Conservation (phyloP, 2,113 vertebrate species). For the Dicaeum eximium region DNA sequence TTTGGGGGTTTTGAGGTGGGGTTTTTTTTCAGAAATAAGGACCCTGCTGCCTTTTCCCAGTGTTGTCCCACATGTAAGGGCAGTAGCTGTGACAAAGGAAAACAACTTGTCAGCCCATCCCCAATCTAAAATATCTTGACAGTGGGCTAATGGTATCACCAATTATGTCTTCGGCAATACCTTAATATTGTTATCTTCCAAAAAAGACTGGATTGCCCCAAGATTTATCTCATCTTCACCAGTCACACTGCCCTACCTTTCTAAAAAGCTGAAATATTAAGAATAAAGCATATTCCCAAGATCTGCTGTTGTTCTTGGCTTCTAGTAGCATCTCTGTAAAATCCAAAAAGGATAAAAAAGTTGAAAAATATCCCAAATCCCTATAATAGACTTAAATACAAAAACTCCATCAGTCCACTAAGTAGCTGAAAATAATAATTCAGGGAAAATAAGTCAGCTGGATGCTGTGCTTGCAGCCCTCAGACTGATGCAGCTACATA, state of each 20-base stretch:
- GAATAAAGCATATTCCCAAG: not conserved
- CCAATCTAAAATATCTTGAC: not conserved
- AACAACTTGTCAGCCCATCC: not conserved
- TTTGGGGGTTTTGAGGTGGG: not conserved
- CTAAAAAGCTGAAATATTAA: not conserved
- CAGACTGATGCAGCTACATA: too few species aligned
- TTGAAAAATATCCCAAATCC: not conserved
- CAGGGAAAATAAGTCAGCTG: not conserved
- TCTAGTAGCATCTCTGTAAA: not conserved
- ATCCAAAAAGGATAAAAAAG: fast-evolving
- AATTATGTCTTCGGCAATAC: not conserved
- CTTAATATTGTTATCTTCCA: not conserved
- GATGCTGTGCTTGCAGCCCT: not conserved
- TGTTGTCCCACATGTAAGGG: fast-evolving
- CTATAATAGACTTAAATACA: not conserved
- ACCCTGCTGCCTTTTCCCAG: not conserved
- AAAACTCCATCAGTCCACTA: not conserved
- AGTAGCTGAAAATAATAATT: not conserved
- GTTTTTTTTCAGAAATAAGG: not conserved
- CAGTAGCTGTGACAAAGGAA: not conserved
- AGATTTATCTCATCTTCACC: not conserved
- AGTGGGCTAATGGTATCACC: not conserved
- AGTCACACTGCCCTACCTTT: not conserved
- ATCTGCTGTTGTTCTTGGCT: not conserved
- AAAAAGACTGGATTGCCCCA: not conserved